phyloP scores from a whole-genome alignment of 2,113 vertebrate species.

The Andinoacara biseriatus region DNA sequence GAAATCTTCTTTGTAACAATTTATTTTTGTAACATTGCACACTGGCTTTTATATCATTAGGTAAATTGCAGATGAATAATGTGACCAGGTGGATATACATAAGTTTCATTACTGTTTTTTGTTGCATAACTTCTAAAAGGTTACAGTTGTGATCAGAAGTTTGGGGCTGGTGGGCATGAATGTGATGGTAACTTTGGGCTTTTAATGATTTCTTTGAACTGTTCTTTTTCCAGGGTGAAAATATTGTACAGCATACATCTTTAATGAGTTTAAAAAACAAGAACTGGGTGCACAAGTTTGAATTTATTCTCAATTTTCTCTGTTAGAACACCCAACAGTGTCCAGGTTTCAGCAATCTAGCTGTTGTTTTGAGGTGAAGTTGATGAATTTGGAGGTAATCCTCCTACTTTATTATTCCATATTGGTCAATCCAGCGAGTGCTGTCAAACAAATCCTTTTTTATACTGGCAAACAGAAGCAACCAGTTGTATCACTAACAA shows the following conservation, averaged over 20 bases:
- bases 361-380: background rate
- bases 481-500: no score
- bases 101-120: background rate
- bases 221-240: background rate
- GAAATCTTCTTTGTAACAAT: slow-evolving; percentile 20
- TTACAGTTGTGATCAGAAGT: no score
- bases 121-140: background rate
- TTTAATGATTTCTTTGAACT: background rate
- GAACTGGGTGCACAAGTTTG: background rate
- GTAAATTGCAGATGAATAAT: slow-evolving; percentile 33
- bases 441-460: no score
- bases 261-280: background rate
- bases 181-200: background rate
- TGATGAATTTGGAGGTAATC: background rate
- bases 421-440: no score
- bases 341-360: background rate
- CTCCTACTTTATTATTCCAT: background rate
- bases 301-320: no score
- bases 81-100: slow-evolving; percentile 23
- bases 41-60: slow-evolving; percentile 37
- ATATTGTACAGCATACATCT: background rate
- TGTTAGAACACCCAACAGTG: background rate
- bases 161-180: background rate
- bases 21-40: slow-evolving; percentile 34
- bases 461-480: no score